A percentile compares a stretch with the other conserved stretches of the same genome.
phyloP scores from a whole-genome alignment of 1,140 invertebrate species.

The Melanaphis sacchari region DNA sequence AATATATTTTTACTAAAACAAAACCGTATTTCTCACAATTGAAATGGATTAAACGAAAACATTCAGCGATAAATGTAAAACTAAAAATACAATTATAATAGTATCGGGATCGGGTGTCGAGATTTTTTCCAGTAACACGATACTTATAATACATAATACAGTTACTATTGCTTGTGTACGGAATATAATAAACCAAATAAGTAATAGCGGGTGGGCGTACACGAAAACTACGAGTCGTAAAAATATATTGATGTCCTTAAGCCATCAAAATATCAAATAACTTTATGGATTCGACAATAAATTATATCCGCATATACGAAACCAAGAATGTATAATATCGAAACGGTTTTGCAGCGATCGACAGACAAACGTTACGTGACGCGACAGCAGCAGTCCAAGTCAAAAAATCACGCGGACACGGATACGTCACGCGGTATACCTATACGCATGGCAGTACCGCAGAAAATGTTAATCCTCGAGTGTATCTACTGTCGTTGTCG shows the following conservation, averaged over 20 bases:
- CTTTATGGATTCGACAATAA: conserved; percentile 9
- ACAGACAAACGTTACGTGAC: not conserved
- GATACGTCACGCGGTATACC: too few relatives aligned
- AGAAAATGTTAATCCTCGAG: too few relatives aligned
- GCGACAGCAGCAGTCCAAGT: not conserved
- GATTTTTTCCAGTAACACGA: not conserved
- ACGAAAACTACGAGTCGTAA: not conserved
- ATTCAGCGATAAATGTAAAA: not conserved
- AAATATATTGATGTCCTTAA: conserved; percentile 14
- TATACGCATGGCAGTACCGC: too few relatives aligned
- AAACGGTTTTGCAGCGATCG: not conserved
- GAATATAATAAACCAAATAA: conserved; percentile 14
- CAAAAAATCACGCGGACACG: too few relatives aligned
- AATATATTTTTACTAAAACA: not conserved
- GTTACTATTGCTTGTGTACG: not conserved
- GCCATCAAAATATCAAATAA: conserved; percentile 21
- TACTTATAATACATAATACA: not conserved
- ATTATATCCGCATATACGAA: not conserved
- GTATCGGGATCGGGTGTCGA: not conserved
- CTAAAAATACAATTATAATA: conserved; percentile 20
- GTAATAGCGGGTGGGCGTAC: not conserved
- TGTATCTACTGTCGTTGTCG: too few relatives aligned
- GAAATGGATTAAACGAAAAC: not conserved
- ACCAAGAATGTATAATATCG: not conserved
- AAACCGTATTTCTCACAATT: not conserved